phyloP scores from a whole-genome alignment of 2,888 invertebrate species.

The Cyaniris semiargus region DNA sequence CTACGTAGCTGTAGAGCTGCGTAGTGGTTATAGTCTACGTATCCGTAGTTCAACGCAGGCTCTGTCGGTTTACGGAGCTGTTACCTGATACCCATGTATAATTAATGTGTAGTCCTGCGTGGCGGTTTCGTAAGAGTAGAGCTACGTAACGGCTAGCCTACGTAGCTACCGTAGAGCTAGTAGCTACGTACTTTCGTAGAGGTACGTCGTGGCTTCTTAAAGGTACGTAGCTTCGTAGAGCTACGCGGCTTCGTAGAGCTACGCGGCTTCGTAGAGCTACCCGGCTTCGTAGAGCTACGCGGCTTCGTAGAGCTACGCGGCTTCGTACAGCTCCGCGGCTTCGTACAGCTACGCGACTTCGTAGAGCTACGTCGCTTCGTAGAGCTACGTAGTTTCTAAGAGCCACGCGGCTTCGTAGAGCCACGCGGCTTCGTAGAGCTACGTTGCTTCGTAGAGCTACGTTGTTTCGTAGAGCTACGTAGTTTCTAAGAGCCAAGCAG shows the following conservation, averaged over 20 bases:
- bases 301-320: neutral
- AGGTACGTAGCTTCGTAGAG: neutral
- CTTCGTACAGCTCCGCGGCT: neutral
- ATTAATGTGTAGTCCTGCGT: neutral
- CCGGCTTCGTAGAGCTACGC: neutral
- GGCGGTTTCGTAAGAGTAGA: neutral
- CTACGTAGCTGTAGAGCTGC: neutral
- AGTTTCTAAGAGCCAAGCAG: neutral
- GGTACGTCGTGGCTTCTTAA: too few species aligned
- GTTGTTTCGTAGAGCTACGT: too few species aligned
- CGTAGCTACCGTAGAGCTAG: neutral
- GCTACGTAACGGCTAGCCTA: neutral
- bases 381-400: too few species aligned
- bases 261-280: neutral
- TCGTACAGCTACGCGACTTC: neutral
- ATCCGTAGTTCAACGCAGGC: neutral
- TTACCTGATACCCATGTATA: too few species aligned
- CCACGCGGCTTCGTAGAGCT: too few species aligned
- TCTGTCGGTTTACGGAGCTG: too few species aligned
- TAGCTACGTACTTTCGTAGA: too few species aligned
- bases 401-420: too few species aligned
- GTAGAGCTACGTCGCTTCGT: too few species aligned
- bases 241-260: neutral
- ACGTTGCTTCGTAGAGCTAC: too few species aligned
- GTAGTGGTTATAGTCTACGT: neutral